Base-by-base conservation (phyloP, 2,888 invertebrate genomes). In the Chrysolina haemoptera region DNA sequence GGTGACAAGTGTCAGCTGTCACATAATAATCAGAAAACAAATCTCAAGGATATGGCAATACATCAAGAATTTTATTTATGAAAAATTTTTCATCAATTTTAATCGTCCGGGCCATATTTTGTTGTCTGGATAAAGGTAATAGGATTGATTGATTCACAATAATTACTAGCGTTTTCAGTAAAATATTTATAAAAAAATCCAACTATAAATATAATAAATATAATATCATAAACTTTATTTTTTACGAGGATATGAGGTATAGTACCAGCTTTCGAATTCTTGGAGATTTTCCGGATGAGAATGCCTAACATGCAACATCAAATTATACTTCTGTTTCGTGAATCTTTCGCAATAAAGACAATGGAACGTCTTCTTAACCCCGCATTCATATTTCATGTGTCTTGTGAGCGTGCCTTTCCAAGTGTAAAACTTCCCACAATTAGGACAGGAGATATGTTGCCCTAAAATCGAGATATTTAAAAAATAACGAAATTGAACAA, bases 321-420 rank as follows among this genome's bases (percentile, higher is more conserved):
- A 53, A 40, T 76, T 74, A 46, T 74, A 72, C 59, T 69, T 75
- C 50, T 76, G 71, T 64, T 71, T 72, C 8, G 69, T 68, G 53
- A 70, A 76, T 55, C 69, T 70, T 0, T 73, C 14, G 22, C 77
- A 77, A 65, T 73, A 73, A 1, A 80, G 77, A 77, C 90, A 90
- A 40, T 85, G 82, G 80, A 88, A 89, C 59, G 86, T 85, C 0
- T 88, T 89, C 70, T 88, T 87, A 79, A 89, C 89, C 62, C 89
- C 89, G 78, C 90, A 90, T 80, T 90, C 90, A 71, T 81, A 82
- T 35, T 77, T 78, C 62, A 81, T 53, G 64, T 83, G 83, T 59
- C 82, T 63, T 43, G 41, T 53, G 10, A 68, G 43, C 1, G 69
- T 59, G 5, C 48, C 48, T 27, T 50, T 69, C 16, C 55, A 20